Percentiles rank a stretch among this genome's conserved stretches.
These are phyloP conservation scores for Parasteatoda lunata DNA, from an alignment of 2,888 invertebrate species.

Conservation along the genomic window DNA sequence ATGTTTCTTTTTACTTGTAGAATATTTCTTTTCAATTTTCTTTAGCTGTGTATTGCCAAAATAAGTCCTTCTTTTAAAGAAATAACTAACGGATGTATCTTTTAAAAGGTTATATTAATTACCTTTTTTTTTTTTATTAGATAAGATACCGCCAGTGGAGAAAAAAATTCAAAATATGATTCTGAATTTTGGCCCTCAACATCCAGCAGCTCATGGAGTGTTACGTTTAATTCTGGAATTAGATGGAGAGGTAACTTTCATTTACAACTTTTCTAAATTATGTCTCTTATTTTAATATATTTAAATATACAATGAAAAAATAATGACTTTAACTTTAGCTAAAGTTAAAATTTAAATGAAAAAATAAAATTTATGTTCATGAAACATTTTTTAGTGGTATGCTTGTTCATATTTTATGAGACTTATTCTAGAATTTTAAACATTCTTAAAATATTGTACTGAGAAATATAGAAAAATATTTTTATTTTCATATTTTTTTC, in stretches of 20 bases:
- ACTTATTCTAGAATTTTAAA: too few species aligned
- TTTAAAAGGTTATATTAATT: not conserved
- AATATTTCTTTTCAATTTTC: not conserved
- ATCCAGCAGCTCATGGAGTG: constrained; percentile 96
- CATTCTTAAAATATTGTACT: too few species aligned
- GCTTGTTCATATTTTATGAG: too few species aligned
- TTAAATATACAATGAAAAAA: too few species aligned
- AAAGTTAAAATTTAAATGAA: too few species aligned
- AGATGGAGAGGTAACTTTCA: constrained; percentile 82
- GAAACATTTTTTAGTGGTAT: too few species aligned
- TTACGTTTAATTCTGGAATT: constrained; percentile 88
- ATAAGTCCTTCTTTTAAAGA: not conserved
- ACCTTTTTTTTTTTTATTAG: constrained; percentile 46
- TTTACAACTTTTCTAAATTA: not conserved
- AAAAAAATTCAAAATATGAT: constrained; percentile 88
- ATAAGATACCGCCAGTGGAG: constrained; percentile 79
- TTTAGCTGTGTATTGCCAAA: not conserved
- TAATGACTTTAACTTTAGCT: too few species aligned
- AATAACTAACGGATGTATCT: not conserved
- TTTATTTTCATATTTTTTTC: too few species aligned
- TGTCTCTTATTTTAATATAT: not conserved
- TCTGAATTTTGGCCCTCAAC: constrained; percentile 94
- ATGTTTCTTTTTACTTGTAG: too few species aligned
- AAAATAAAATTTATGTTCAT: too few species aligned
- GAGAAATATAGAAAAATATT: too few species aligned